Base-by-base conservation (phyloP, 2,797 vertebrate species). In the Hoplostethus atlanticus region DNA sequence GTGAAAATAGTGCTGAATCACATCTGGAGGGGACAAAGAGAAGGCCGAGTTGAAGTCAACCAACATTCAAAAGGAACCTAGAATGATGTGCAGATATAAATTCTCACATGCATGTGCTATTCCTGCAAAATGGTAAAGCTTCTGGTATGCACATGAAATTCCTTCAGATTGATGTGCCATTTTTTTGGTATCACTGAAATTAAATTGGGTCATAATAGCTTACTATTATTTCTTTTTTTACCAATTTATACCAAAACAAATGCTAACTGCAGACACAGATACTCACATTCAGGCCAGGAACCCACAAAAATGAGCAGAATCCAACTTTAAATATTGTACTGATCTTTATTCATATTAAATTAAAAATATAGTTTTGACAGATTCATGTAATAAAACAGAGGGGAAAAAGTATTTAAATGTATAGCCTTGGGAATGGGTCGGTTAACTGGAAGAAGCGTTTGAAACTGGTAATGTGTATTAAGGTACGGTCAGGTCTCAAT, bases 331-430 rank as follows among this genome's bases (percentile, higher is more conserved):
- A 94, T 95, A 92, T 91, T 92, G 91, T 84, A 94, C 93, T 90
- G 93, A 97, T 96, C 96, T 98, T 98, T 96, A 97, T 99, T 99
- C 96, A 98, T 99, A 99, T 97, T 99, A 98, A 99, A 98, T 99
- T 98, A 99, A 99, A 99, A 99, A 99, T 99, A 99, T 98, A 99
- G 95, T 97, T 98, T 96, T 97, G 97, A 99, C 96, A 98, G 96
- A 97, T 98, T 97, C 96, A 98, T 98, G 96, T 99, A 99, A 97
- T 97, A 99, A 99, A 99, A 98, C 97, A 94, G 96, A 95, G 95
- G 95, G 65, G 80, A 62, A 95, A 96, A 96, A 95, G 91, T 96
- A 95, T 95, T 96, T 96, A 96, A 97, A 97, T 96, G 95, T 95
- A 93, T 95, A 94, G 95, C 94, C 94, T 86, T 80, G 80, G 94